Conservation (phyloP, 2,797 vertebrate genomes). For the Chelon labrosus region DNA sequence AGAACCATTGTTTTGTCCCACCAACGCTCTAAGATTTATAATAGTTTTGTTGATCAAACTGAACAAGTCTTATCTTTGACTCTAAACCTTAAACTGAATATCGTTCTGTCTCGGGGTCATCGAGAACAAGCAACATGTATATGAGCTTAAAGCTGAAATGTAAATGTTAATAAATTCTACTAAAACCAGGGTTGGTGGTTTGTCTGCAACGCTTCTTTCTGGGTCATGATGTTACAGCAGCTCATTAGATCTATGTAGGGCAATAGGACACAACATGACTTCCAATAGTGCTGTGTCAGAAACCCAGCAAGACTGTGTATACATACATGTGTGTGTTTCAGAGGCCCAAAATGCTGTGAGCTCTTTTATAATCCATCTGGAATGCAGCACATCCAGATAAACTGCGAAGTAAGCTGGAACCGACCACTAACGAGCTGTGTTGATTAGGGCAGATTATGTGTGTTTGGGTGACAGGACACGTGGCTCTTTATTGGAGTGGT, state of each 20-base stretch:
- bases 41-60: too few relatives aligned
- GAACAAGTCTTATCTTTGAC: too few relatives aligned
- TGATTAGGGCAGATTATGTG: slow-evolving; percentile 54
- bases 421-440: slow-evolving; percentile 25
- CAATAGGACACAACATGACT: slow-evolving; percentile 20
- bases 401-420: slow-evolving; percentile 42
- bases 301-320: slow-evolving; percentile 1
- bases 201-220: too few relatives aligned
- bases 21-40: too few relatives aligned
- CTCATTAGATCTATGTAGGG: slow-evolving; percentile 28
- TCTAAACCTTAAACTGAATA: too few relatives aligned
- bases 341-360: slow-evolving; percentile 19
- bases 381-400: slow-evolving; percentile 60
- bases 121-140: too few relatives aligned
- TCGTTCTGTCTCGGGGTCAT: too few relatives aligned
- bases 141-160: too few relatives aligned
- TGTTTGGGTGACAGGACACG: slow-evolving; percentile 49
- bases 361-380: slow-evolving; percentile 53
- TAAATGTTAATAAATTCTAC: too few relatives aligned
- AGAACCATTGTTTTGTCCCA: too few relatives aligned
- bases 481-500: slow-evolving; percentile 49
- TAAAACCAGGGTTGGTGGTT: too few relatives aligned
- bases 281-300: slow-evolving; percentile 23
- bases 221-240: neutral
- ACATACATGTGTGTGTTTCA: slow-evolving; percentile 8